Percentiles rank a stretch among this genome's conserved stretches.
Evolutionary conservation across 2,888 invertebrate genomes (phyloP).

Genomic region (Drosophila subquinaria): DNA sequence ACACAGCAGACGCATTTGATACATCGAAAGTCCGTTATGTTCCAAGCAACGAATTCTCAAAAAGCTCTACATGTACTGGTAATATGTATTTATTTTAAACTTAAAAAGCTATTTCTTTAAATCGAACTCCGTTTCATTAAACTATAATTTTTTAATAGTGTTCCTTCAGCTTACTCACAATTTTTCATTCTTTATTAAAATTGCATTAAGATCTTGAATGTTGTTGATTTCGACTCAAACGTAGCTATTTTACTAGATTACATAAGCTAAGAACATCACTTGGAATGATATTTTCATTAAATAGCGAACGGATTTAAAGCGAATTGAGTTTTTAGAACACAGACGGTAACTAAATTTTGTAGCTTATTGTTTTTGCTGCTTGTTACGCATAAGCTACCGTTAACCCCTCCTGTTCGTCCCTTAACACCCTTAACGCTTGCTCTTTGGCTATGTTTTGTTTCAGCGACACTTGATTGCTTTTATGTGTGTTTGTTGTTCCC

Average conservation of each 20-base stretch:
- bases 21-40: constrained; percentile 23
- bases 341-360: constrained; percentile 47
- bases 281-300: background rate
- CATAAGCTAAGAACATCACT: background rate
- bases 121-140: no score
- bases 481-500: constrained; percentile 33
- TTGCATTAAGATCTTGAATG: no score
- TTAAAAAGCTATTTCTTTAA: no score
- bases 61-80: constrained; percentile 2
- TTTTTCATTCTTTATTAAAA: no score
- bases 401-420: background rate
- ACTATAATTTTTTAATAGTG: no score
- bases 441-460: constrained; percentile 63
- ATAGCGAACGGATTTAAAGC: constrained; percentile 15
- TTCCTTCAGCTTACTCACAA: no score
- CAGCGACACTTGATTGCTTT: constrained; percentile 74
- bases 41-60: constrained; percentile 43
- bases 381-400: constrained; percentile 55
- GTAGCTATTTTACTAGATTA: background rate
- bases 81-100: no score
- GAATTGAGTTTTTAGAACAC: constrained; percentile 24
- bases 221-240: no score
- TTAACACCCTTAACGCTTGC: constrained; percentile 28
- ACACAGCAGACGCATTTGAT: constrained; percentile 19
- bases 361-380: constrained; percentile 51